Base-by-base conservation (phyloP, 2,797 vertebrate genomes). In the Ptychobarbus kaznakovi region DNA sequence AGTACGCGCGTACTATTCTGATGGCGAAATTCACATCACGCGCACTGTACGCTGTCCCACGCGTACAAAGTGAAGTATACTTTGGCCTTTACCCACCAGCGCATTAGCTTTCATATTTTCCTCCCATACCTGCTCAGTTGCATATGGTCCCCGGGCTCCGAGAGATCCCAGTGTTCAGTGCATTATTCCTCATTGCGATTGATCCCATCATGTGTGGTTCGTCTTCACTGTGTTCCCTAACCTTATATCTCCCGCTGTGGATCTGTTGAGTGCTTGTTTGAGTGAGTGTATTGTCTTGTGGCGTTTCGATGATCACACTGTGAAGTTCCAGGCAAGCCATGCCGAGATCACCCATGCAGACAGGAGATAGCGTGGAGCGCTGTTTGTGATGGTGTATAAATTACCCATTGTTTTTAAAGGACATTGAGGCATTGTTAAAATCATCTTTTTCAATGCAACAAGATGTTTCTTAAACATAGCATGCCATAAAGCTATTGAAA, bases 71-170 rank as follows among this genome's bases (percentile, higher is more conserved):
- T 2, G 32, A 32, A 3, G 32, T 32, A 32, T 32, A 32, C 32
- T 32, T 32, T 32, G 32, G 32, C 32, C 32, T 32, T 32, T 72
- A 65, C 65, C 53, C 91, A 84, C 70, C 86, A 90, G 81, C 91
- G 88, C 53, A 65, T 84, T 22, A 84, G 63, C 91, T 91, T 91
- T 89, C 90, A 86, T 85, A 82, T 88, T 82, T 76, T 28, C 87
- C 90, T 91, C 88, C 91, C 93, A 93, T 94, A 95, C 93, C 93
- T 85, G 93, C 94, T 94, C 94, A 93, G 92, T 94, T 94, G 92
- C 91, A 90, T 92, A 90, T 90, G 87, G 82, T 51, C 86, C 86
- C 3, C 25, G 80, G 56, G 42, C 51, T 32, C 76, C 51, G 22
- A 66, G 56, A 46, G n/a, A 61, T 38, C n/a, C 75, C 77, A 63